Base-by-base conservation (phyloP, 2,888 invertebrate genomes). In the Athalia cordata region DNA sequence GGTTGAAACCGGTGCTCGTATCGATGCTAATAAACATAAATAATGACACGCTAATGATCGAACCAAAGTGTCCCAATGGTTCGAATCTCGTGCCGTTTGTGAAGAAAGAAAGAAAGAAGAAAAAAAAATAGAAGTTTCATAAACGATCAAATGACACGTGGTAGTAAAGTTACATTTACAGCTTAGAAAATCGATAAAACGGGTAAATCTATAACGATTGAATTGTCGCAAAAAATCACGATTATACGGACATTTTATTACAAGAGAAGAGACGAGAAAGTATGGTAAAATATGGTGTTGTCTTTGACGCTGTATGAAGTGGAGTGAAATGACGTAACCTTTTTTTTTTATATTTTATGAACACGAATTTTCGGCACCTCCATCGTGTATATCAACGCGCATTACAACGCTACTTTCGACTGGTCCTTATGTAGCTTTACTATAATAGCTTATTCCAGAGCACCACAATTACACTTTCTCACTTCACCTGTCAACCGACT, bases 1-100 rank as follows among this genome's bases (percentile, higher is more conserved):
- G n/a, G 15, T 11, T 52, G 0, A 57, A 47, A 57, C 45, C 47
- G 70, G 57, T 15, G 43, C 70, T 47, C 57, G 72, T 47, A 59
- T 45, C 57, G 57, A 59, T 59, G 72, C 13, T 72, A 72, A 72
- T 72, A 72, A 59, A 57, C 52, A 59, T 15, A 47, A 72, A 72
- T 72, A 72, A 72, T 47, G 57, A 59, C 59, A 57, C 57, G 72
- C 72, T 72, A 57, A 72, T 72, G 72, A 72, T 72, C 72, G 59
- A 8, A 8, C 59, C 13, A 45, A 59, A 13, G 4, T 72, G 4
- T 15, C 7, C 29, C 29, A 29, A 29, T 29, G 29, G 29, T 29
- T 29, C 29, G 29, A 29, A 29, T 29, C 29, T 2, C 29, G 29
- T 29, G 29, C 1, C 29, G 29, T 29, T 29, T 29, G 29, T 29